These are phyloP conservation scores for Cantharis lateralis DNA, from an alignment of 2,888 invertebrate genomes.

Conservation along the genomic window DNA sequence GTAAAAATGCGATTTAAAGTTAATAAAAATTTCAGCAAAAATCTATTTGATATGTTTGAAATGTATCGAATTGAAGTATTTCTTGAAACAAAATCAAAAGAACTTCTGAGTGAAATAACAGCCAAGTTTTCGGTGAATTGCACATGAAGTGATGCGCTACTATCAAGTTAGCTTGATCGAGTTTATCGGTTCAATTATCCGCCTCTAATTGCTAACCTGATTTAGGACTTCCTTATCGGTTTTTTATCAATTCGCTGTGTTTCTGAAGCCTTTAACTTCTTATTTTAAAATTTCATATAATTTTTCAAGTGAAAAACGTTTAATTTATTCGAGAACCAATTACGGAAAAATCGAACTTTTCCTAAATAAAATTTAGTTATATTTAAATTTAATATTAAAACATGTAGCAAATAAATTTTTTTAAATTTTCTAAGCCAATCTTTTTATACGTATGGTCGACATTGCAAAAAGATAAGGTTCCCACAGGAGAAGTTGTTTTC, in stretches of 20 bases:
- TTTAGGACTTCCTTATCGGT: conserved; percentile 46
- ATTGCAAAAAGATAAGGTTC: conserved; percentile 1
- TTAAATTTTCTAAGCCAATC: not conserved
- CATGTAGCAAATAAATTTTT: not conserved
- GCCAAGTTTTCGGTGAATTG: conserved; percentile 40
- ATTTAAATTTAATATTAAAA: not conserved
- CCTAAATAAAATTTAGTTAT: not conserved
- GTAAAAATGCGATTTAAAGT: not conserved
- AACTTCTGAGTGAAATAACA: conserved; percentile 1
- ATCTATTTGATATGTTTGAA: not conserved
- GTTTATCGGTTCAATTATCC: conserved; percentile 53
- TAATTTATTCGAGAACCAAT: not conserved
- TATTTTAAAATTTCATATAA: not conserved
- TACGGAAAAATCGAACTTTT: not conserved
- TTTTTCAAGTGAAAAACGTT: not conserved
- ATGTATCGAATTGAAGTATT: not conserved
- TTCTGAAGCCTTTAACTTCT: conserved; percentile 24
- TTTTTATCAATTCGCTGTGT: conserved; percentile 43
- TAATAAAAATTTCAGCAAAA: not conserved
- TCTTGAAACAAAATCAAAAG: not conserved
- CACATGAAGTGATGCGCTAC: conserved; percentile 43
- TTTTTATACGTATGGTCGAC: conserved; percentile 2
- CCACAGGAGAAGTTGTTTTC: conserved; percentile 12
- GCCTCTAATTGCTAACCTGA: conserved; percentile 52
- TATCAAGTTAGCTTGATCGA: conserved; percentile 44